A percentile compares a stretch with the other conserved stretches of the same genome.
phyloP scores from a whole-genome alignment of 2,797 vertebrate genomes.

The Heterohyrax brucei region DNA sequence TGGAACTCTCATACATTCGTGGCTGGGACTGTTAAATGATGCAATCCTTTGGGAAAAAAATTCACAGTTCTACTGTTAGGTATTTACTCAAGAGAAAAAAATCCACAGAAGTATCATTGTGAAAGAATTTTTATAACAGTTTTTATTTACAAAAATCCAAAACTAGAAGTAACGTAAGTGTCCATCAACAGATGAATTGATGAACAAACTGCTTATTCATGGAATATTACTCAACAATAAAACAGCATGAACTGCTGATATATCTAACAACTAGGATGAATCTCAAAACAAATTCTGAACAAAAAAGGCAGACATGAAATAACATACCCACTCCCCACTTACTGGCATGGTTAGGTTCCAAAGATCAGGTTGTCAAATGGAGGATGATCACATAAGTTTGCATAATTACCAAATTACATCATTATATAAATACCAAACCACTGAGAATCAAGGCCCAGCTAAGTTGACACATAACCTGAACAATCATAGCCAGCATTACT shows the following conservation, averaged over 20 bases:
- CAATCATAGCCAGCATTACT: too few species aligned
- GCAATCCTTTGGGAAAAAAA: neutral
- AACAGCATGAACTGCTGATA: conserved; percentile 16
- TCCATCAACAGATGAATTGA: neutral
- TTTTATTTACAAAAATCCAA: conserved; percentile 39
- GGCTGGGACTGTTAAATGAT: neutral
- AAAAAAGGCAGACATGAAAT: too few species aligned
- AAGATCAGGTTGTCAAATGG: neutral
- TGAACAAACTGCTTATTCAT: conserved; percentile 20
- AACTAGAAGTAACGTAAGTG: neutral
- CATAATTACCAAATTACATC: too few species aligned
- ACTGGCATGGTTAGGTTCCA: too few species aligned
- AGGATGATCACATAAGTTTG: too few species aligned
- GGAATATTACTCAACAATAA: conserved; percentile 6
- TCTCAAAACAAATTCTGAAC: too few species aligned
- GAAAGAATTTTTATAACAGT: conserved; percentile 20
- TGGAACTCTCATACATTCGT: neutral
- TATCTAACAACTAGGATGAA: too few species aligned
- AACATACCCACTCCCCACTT: too few species aligned
- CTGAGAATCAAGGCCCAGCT: too few species aligned
- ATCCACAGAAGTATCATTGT: neutral
- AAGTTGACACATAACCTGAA: too few species aligned
- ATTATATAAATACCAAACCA: too few species aligned
- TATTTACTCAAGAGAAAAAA: conserved; percentile 61
- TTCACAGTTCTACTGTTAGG: conserved; percentile 33